These are phyloP conservation scores for Patella depressa DNA, from an alignment of 2,888 invertebrate species.

Conservation along the genomic window DNA sequence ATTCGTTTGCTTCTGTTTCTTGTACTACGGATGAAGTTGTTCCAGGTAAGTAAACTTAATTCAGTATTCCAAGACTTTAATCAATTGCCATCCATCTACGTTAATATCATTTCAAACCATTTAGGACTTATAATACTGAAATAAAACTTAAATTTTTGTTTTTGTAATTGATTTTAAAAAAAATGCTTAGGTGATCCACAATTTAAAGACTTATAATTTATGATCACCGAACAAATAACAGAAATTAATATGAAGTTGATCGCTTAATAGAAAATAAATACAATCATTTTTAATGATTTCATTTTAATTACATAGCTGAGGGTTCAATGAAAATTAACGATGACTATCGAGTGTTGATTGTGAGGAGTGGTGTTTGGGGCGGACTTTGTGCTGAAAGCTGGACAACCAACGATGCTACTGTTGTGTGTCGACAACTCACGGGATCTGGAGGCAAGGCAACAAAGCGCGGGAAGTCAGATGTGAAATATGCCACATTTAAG, in stretches of 20 bases:
- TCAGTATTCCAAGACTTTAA: no score
- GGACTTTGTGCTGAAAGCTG: conserved; percentile 4
- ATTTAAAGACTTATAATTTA: no score
- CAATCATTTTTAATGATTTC: no score
- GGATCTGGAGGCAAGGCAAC: background rate
- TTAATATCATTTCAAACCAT: no score
- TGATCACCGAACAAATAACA: no score
- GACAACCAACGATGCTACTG: background rate
- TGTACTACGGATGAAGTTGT: background rate
- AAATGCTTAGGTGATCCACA: no score
- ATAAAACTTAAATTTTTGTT: no score
- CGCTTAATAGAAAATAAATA: no score
- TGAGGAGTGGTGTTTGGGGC: conserved; percentile 1
- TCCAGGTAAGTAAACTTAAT: background rate
- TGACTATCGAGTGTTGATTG: background rate
- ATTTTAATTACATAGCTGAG: background rate
- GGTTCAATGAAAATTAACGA: background rate
- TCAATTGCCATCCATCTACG: no score
- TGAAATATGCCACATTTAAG: background rate
- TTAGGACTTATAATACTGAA: no score
- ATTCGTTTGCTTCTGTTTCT: background rate
- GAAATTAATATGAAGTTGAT: no score
- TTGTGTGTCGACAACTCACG: background rate
- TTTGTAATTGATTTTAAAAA: no score
- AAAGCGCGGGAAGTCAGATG: background rate